Base-by-base conservation (phyloP, 2,888 invertebrate genomes). In the Mimumesa dahlbomi region DNA sequence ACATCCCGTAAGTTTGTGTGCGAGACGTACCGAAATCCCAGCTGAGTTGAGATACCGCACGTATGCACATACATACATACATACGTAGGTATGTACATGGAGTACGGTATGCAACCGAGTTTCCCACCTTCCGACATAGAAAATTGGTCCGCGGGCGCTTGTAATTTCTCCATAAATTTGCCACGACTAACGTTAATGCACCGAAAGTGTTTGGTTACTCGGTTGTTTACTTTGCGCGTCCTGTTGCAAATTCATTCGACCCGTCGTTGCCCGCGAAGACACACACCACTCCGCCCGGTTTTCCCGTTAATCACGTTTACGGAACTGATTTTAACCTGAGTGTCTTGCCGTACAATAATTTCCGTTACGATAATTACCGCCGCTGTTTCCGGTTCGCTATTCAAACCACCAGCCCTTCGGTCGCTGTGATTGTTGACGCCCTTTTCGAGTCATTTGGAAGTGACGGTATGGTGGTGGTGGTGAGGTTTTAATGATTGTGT, bases 131-230 rank as follows among this genome's bases (percentile, higher is more conserved):
- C 49, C 6, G n/a, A 7, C 38, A 3, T 22, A 43, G 69, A 45
- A 58, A 58, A 71, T 71, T 68, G 58, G 48, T 69, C 34, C 58
- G 43, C 11, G 56, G 36, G 31, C 63, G 53, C 42, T 48, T 58
- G 69, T 64, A 69, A 69, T 69, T 69, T 57, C 63, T 2, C 53
- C 48, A 53, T 71, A 71, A 69, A 69, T 71, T 64, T 49, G 40
- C 48, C 62, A 45, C 19, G 36, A 45, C 40, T n/a, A 58, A 43
- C 69, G 63, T 64, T 69, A 58, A 64, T 62, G 70, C 49, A 56
- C 45, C 50, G 68, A 62, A 67, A 68, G 70, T 56, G 68, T 70
- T 56, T 16, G 45, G 69, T 40, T 40, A 40, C 29, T 36, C 38
- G 29, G 50, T 46, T 42, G 50, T 54, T 62, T 67, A 56, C 46